Base-by-base conservation (phyloP, 1,140 invertebrate species). In the Neocloeon triangulifer region DNA sequence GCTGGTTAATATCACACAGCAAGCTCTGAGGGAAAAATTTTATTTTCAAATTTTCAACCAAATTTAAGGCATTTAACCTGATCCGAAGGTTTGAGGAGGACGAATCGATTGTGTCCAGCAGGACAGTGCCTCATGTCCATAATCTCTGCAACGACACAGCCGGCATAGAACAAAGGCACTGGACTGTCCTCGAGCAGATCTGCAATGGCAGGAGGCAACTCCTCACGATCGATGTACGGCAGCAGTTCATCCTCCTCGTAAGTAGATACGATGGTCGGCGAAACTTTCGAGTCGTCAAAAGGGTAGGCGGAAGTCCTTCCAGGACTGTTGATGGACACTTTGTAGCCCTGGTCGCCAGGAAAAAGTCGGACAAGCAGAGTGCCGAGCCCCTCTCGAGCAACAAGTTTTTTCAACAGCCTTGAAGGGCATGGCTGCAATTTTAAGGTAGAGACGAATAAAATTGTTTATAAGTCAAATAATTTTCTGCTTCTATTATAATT, bases 121-220 rank as follows among this genome's bases (percentile, higher is more conserved):
- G 27, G 47, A n/a, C n/a, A n/a, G 13, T 80, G 72, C 40, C 84
- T 62, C 49, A 80, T 82, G 56, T 92, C 84, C 45, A 82, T 63
- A 38, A 94, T 66, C 64, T 92, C 80, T 38, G 73, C 75, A 45
- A 92, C 78, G 27, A 92, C 76, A 57, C 84, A 89, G 18, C 85
- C 85, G 40, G 71, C 77, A 47, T 91, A 86, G 56, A 86, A 92
- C 14, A 91, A 61, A 50, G 72, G 69, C 14, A 72, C 70, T 9
- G n/a, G 2, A 14, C 27, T 17, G 33, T 69, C 62, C 47, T 84
- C 80, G 26, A 91, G 51, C 33, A 88, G 54, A 51, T 91, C 82
- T 37, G 84, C 60, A 19, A 92, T 56, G 42, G 77, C 67, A 33
- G 82, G 73, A 30, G 85, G 85, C 44, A 94, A 56, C 53, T 88